These are phyloP conservation scores for Choloepus didactylus DNA, from an alignment of 2,797 vertebrate species.

Conservation along the genomic window DNA sequence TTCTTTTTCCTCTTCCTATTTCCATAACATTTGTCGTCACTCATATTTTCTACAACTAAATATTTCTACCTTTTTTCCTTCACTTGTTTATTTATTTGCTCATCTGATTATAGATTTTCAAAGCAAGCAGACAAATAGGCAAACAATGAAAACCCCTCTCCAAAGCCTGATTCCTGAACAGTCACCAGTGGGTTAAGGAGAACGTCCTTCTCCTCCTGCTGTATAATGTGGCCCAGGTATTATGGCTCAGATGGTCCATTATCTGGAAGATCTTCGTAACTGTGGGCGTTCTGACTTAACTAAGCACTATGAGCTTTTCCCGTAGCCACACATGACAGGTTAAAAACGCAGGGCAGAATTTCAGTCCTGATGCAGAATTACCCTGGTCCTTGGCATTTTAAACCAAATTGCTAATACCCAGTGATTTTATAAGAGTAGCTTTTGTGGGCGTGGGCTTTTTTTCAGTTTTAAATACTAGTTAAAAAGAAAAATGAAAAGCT, in stretches of 20 bases:
- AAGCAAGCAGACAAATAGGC: slow-evolving; percentile 21
- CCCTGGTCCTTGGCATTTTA: slow-evolving; percentile 62
- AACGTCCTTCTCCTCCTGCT: slow-evolving; percentile 12
- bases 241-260: background rate
- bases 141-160: background rate
- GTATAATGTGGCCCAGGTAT: background rate
- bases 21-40: background rate
- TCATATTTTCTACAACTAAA: slow-evolving; percentile 5
- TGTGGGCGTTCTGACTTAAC: slow-evolving; percentile 18
- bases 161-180: background rate
- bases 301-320: slow-evolving; percentile 23
- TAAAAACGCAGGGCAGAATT: slow-evolving; percentile 64
- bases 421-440: slow-evolving; percentile 74
- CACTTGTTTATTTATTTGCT: background rate
- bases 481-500: slow-evolving; percentile 81
- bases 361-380: slow-evolving; percentile 34
- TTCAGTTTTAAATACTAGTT: slow-evolving; percentile 79
- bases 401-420: slow-evolving; percentile 77
- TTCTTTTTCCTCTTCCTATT: background rate
- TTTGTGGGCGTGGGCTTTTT: slow-evolving; percentile 68
- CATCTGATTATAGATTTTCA: slow-evolving; percentile 33
- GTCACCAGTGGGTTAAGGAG: background rate
- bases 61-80: background rate
- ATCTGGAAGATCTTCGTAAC: slow-evolving; percentile 15
- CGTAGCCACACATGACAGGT: background rate